Conservation (phyloP, 1,140 invertebrate species). For the Cephus cinctus region DNA sequence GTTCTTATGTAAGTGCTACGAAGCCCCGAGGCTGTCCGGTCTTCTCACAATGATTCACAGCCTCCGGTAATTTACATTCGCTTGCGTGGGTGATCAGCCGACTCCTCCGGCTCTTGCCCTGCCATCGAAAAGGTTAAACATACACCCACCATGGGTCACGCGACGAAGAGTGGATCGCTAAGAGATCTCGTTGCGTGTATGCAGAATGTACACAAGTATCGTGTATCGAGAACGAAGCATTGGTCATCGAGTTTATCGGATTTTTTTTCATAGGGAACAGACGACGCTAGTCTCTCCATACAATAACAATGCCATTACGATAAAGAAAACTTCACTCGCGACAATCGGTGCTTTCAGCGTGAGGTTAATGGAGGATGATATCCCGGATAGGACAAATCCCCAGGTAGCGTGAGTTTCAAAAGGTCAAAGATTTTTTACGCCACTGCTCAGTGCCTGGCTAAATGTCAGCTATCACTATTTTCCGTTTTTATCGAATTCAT, state of each 20-base stretch:
- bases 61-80: slow-evolving; percentile 54
- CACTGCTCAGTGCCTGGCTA: too few species aligned
- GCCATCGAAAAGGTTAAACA: slow-evolving; percentile 54
- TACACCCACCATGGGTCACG: slow-evolving; percentile 48
- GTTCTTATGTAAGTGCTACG: slow-evolving; percentile 29
- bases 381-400: too few species aligned
- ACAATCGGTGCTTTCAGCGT: too few species aligned
- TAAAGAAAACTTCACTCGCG: too few species aligned
- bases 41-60: slow-evolving; percentile 54
- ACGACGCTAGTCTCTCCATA: too few species aligned
- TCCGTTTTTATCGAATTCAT: too few species aligned
- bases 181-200: not conserved
- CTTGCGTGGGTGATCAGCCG: slow-evolving; percentile 54
- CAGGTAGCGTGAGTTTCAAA: too few species aligned
- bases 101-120: slow-evolving; percentile 18
- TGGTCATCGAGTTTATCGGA: not conserved
- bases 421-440: too few species aligned
- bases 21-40: slow-evolving; percentile 31
- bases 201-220: not conserved
- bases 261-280: too few species aligned
- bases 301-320: too few species aligned
- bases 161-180: slow-evolving; percentile 25
- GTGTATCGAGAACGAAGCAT: not conserved
- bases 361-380: too few species aligned
- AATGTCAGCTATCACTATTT: too few species aligned